phyloP scores from a whole-genome alignment of 1,140 invertebrate species.

The Daktulosphaira vitifoliae region DNA sequence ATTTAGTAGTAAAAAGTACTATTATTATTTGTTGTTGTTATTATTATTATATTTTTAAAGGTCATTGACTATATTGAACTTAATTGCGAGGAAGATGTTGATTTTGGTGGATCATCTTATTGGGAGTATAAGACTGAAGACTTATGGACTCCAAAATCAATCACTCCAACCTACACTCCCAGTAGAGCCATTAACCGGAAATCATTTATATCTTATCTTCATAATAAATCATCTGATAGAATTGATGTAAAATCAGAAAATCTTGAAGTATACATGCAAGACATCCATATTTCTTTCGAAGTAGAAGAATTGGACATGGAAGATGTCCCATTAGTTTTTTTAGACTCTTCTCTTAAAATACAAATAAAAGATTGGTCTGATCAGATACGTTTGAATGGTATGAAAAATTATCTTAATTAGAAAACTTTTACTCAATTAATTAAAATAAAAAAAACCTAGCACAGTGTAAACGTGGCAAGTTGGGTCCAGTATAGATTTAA shows the following conservation, averaged over 20 bases:
- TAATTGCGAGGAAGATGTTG: conserved; percentile 4
- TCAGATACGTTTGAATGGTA: conserved; percentile 44
- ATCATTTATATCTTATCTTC: conserved; percentile 1
- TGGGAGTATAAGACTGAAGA: conserved; percentile 46
- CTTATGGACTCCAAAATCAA: conserved; percentile 65
- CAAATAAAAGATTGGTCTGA: conserved; percentile 59
- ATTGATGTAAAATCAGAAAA: conserved; percentile 25
- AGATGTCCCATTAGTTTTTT: conserved; percentile 35
- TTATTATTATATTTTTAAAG: neutral
- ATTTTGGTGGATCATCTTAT: conserved; percentile 15
- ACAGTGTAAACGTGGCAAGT: too few relatives aligned
- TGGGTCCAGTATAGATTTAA: too few relatives aligned
- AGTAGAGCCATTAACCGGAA: neutral
- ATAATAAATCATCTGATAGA: neutral
- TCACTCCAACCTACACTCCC: conserved; percentile 41
- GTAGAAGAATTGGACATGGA: conserved; percentile 25
- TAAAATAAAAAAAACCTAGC: too few relatives aligned
- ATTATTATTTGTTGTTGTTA: too few relatives aligned
- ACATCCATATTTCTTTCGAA: conserved; percentile 15
- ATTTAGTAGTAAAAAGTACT: too few relatives aligned
- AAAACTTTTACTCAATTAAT: too few relatives aligned
- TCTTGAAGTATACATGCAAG: conserved; percentile 17
- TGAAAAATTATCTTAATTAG: neutral
- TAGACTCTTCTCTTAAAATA: conserved; percentile 50
- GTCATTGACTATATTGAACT: conserved; percentile 8